Base-by-base conservation (phyloP, 2,113 vertebrate genomes). In the Cyprinodon brontotheroides region DNA sequence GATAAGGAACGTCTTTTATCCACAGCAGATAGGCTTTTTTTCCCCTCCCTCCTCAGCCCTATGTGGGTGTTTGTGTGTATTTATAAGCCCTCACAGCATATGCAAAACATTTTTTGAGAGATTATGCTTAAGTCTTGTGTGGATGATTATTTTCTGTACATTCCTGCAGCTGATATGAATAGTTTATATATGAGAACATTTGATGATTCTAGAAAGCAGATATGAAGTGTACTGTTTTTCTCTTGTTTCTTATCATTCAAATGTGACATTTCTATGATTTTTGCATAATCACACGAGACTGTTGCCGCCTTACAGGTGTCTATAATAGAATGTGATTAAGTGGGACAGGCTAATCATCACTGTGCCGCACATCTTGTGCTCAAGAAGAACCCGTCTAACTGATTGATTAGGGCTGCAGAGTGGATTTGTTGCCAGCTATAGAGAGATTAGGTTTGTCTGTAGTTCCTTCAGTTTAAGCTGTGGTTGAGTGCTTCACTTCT, bases 1-100 rank as follows among this genome's bases (percentile, higher is more conserved):
- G 92, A 94, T 93, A 94, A 93, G 93, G 85, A 82, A 89, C 77
- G 89, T 90, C 86, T 93, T 93, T 94, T 91, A 91, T 91, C 88
- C 87, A 74, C 78, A 70, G 86, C 75, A 89, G 87, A 91, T 89
- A 79, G 75, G 59, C 79, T 53, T 53, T 53, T n/a, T 50, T 53
- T 48, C 1, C 14, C 67, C 40, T 8, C 38, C 38, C 72, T 47
- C 61, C 48, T 63, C 47, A 50, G 61, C 65, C 48, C 62, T 74
- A 70, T 57, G 80, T 81, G 86, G 75, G 77, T 75, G 79, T 75
- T 73, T 68, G 75, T 80, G 81, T 83, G 78, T 77, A 84, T 87
- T 84, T 78, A 68, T 72, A 84, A 62, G 72, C 78, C 81, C 65
- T 76, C 77, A 20, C 70, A 64, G 67, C 69, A 80, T 84, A 86